Evolutionary conservation across 1,140 invertebrate species (phyloP).

Genomic region (Microplitis mediator): DNA sequence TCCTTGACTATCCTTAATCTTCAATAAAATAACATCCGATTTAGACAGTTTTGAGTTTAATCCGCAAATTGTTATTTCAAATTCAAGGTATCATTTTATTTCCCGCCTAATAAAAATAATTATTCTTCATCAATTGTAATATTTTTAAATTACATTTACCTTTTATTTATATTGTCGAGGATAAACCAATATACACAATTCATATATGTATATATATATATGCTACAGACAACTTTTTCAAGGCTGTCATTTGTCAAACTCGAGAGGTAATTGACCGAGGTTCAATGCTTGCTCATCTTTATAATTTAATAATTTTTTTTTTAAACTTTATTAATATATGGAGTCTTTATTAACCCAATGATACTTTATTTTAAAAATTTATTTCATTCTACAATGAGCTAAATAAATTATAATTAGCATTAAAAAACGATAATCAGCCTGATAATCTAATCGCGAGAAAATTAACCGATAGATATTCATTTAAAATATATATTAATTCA

Average conservation of each 20-base stretch:
- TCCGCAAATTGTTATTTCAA: no score
- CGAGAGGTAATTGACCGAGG: constrained; percentile 14
- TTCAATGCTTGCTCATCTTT: not conserved
- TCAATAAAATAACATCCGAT: no score
- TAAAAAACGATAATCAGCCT: no score
- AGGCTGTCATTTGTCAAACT: constrained; percentile 25
- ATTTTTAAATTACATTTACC: not conserved
- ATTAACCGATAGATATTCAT: not conserved
- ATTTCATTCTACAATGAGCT: no score
- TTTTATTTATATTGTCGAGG: not conserved
- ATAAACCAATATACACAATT: not conserved
- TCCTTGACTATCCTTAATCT: no score
- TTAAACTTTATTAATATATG: not conserved
- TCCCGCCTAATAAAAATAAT: no score
- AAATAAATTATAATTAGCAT: no score
- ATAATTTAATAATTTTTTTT: not conserved
- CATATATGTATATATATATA: not conserved
- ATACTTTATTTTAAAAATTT: no score
- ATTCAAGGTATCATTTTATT: no score
- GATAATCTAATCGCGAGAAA: not conserved
- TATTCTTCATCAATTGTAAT: no score
- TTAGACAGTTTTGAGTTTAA: no score
- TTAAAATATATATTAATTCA: not conserved
- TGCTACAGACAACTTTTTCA: constrained; percentile 11
- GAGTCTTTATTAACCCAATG: not conserved